Conservation (phyloP, 2,113 vertebrate species). For the Corythoichthys haematopterus region DNA sequence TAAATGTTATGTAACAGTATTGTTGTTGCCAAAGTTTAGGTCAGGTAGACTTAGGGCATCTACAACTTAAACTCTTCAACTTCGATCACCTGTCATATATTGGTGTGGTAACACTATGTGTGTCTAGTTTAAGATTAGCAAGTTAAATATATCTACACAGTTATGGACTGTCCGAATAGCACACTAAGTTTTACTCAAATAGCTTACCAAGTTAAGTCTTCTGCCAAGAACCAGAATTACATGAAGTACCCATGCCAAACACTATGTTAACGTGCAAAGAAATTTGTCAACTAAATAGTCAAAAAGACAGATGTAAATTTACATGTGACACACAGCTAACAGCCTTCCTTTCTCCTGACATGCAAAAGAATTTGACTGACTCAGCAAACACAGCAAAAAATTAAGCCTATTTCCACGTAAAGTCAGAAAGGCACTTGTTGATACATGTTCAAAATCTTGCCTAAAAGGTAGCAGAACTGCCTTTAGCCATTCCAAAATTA, state of each 20-base stretch:
- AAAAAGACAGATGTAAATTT: not conserved
- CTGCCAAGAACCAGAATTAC: conserved; percentile 2
- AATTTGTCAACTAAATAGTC: not conserved
- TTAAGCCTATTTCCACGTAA: not conserved
- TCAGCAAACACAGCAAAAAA: conserved; percentile 10
- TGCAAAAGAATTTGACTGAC: not conserved
- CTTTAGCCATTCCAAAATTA: conserved; percentile 1
- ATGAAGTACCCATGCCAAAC: not conserved
- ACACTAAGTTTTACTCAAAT: conserved; percentile 4
- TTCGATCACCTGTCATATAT: conserved; percentile 45
- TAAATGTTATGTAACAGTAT: conserved; percentile 42
- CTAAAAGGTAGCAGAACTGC: not conserved
- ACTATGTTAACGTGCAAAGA: not conserved
- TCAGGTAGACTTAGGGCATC: conserved; percentile 38
- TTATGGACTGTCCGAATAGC: conserved; percentile 20
- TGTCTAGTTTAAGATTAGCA: conserved; percentile 45
- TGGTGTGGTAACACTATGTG: conserved; percentile 39
- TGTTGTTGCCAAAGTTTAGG: conserved; percentile 43
- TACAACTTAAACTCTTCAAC: conserved; percentile 31
- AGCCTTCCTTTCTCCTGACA: not conserved
- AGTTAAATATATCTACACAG: conserved; percentile 43
- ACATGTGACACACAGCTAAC: not conserved
- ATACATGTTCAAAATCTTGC: not conserved
- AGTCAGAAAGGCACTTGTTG: not conserved
- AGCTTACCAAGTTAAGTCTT: conserved; percentile 1